A percentile compares a stretch with the other conserved stretches of the same genome.
Conservation (phyloP, 2,797 vertebrate genomes). For the Gadopsis bispinosus region DNA sequence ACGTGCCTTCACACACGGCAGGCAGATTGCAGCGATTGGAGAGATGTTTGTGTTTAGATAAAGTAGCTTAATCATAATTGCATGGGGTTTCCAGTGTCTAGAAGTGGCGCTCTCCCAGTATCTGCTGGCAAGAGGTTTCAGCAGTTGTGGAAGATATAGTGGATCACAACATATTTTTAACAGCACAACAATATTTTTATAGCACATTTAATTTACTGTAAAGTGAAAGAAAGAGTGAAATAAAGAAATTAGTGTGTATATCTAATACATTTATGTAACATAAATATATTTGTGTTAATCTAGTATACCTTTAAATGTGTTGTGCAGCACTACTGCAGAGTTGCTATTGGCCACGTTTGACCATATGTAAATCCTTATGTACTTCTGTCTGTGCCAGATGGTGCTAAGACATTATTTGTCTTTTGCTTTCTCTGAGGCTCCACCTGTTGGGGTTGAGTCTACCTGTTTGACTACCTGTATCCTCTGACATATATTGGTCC, state of each 20-base stretch:
- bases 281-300: background rate
- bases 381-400: conserved; percentile 59
- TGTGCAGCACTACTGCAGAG: conserved; percentile 9
- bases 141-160: conserved; percentile 1
- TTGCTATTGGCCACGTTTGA: conserved; percentile 44
- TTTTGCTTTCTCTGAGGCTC: conserved; percentile 62
- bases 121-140: conserved; percentile 20
- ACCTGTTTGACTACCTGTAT: conserved; percentile 46
- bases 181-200: background rate
- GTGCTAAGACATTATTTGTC: conserved; percentile 58
- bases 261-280: background rate
- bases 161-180: background rate
- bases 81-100: conserved; percentile 52
- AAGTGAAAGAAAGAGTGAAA: conserved; percentile 11
- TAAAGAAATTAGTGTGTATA: background rate
- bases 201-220: background rate
- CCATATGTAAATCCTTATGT: conserved; percentile 55
- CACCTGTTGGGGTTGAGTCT: conserved; percentile 61
- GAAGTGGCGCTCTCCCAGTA: conserved; percentile 20
- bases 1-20: conserved; percentile 68
- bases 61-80: conserved; percentile 70
- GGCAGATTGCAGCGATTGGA: conserved; percentile 69
- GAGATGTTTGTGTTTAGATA: conserved; percentile 76
- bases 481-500: conserved; percentile 31
- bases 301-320: conserved; percentile 1